phyloP scores from a whole-genome alignment of 2,113 vertebrate genomes.

The Polypterus senegalus region DNA sequence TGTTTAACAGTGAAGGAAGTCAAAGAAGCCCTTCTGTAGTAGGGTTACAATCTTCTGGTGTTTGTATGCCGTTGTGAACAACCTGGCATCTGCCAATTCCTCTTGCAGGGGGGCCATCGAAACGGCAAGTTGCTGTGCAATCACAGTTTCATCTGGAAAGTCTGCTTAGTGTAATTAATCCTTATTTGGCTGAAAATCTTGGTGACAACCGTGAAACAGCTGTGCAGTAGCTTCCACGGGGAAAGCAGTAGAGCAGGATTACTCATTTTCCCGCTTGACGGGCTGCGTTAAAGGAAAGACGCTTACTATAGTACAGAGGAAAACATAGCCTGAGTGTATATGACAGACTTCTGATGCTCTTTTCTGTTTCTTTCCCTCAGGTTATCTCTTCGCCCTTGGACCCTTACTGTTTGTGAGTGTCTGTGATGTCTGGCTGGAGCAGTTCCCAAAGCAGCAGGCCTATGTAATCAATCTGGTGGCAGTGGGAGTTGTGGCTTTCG shows the following conservation, averaged over 20 bases:
- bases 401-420: conserved; percentile 85
- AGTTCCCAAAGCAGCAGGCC: conserved; percentile 71
- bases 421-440: conserved; percentile 85
- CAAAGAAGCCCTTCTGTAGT: too few relatives aligned
- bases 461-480: conserved; percentile 81
- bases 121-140: background rate
- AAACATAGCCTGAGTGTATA: too few relatives aligned
- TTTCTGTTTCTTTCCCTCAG: conserved; percentile 35
- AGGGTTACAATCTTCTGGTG: too few relatives aligned
- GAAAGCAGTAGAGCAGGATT: conserved; percentile 8
- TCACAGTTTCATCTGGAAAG: conserved; percentile 1
- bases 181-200: conserved; percentile 7
- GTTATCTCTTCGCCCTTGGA: conserved; percentile 81
- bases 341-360: background rate
- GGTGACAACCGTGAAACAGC: conserved; percentile 12
- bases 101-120: too few relatives aligned
- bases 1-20: too few relatives aligned
- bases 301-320: too few relatives aligned
- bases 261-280: too few relatives aligned
- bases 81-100: too few relatives aligned
- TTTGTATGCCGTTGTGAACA: too few relatives aligned
- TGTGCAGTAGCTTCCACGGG: conserved; percentile 4
- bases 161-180: conserved; percentile 12
- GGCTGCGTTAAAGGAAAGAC: too few relatives aligned
- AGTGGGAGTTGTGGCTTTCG: conserved; percentile 86